These are phyloP conservation scores for Cyprinus carpio DNA, from an alignment of 2,113 vertebrate genomes.

Conservation along the genomic window DNA sequence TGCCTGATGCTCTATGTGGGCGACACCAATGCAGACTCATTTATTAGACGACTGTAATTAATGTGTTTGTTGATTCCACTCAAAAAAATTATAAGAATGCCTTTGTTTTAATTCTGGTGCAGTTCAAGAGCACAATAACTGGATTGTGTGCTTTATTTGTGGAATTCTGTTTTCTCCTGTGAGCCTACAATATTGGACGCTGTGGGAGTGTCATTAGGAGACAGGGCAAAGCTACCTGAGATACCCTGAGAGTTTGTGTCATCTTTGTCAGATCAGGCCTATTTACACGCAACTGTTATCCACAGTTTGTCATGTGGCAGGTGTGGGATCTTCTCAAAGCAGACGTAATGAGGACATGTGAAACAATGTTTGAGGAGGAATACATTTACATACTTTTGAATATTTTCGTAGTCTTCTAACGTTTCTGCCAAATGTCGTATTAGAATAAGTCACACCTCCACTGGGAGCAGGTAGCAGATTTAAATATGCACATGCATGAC, in stretches of 20 bases:
- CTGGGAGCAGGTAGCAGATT: slow-evolving; percentile 1
- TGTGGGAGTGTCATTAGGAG: background rate
- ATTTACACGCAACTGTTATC: slow-evolving; percentile 52
- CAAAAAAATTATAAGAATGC: background rate
- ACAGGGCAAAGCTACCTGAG: background rate
- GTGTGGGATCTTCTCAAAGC: slow-evolving; percentile 72
- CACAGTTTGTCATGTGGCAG: slow-evolving; percentile 67
- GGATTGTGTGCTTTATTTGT: background rate
- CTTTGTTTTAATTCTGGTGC: background rate
- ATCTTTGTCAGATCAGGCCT: slow-evolving; percentile 21
- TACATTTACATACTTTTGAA: slow-evolving; percentile 60
- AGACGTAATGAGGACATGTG: slow-evolving; percentile 73
- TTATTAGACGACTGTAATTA: slow-evolving; percentile 43
- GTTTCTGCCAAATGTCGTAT: slow-evolving; percentile 31
- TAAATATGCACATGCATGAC: slow-evolving; percentile 16
- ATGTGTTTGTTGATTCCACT: slow-evolving; percentile 36
- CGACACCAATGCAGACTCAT: slow-evolving; percentile 37
- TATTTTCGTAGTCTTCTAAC: slow-evolving; percentile 50
- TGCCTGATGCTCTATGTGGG: slow-evolving; percentile 33
- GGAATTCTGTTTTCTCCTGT: background rate
- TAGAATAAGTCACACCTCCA: slow-evolving; percentile 29
- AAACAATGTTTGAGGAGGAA: slow-evolving; percentile 58
- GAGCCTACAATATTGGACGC: too few relatives aligned
- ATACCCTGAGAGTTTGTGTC: background rate
- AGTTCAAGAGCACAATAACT: background rate